Evolutionary conservation across 2,113 vertebrate genomes (phyloP), one percentile per base, ranked within the genome.

Genomic region (Corydoras sp.): DNA sequence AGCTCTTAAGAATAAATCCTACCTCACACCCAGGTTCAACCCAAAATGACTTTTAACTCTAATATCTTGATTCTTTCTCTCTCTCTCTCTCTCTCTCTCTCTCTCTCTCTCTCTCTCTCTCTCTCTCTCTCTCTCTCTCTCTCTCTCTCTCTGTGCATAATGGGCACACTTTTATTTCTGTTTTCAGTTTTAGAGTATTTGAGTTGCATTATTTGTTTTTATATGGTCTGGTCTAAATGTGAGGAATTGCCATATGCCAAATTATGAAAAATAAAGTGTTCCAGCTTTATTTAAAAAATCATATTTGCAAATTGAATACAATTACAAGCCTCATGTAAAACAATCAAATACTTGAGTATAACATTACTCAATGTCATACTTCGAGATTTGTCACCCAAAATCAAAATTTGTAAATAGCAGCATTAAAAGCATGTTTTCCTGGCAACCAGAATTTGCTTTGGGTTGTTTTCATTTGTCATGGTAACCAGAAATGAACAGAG

Each of bases 401-500:
- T 3, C 18, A 77, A 78, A 80, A 74, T 56, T 83, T 81, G 81
- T 72, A 81, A 84, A 82, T 76, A 82, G 62, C 59, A 56, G 30
- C 71, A 48, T 77, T 58, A 77, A 71, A 73, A 67, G 14, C 68
- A 30, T 31, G 81, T 83, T 83, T 82, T 86, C 86, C 76, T 84
- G 77, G 83, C 80, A 83, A 89, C 84, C 2, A 3, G 24, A 73
- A 35, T 60, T 75, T 88, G 84, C 87, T 87, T 31, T 49, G 56
- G 50, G 66, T 68, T 85, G 81, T 79, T 77, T 65, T 81, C 62
- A 54, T 62, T 75, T 84, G 69, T 79, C 60, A 85, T 86, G 74
- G 85, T 72, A 85, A 89, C 86, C 4, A 68, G 49, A 62, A 83
- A 71, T 78, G 77, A 68, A 77, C 62, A 67, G 64, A 63, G 54